Evolutionary conservation across 2,113 vertebrate genomes (phyloP).

Genomic region (Platichthys flesus): DNA sequence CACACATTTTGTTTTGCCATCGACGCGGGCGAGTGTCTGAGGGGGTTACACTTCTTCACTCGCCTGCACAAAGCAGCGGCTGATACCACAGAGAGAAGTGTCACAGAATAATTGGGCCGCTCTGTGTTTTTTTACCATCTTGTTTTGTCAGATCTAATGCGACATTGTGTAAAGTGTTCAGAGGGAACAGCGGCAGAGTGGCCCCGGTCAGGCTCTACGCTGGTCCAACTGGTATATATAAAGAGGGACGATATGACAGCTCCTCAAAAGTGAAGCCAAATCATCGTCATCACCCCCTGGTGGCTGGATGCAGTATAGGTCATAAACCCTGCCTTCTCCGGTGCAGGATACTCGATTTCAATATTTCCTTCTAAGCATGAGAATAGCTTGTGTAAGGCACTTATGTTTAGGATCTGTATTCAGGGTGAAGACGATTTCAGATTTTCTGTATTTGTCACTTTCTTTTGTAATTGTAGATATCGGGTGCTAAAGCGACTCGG

Average conservation of each 20-base stretch:
- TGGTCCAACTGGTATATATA: slow-evolving; percentile 19
- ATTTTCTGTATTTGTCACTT: too few relatives aligned
- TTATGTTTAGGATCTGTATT: too few relatives aligned
- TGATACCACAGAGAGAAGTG: slow-evolving; percentile 31
- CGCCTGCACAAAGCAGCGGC: slow-evolving; percentile 16
- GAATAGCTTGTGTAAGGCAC: not conserved
- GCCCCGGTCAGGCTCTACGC: slow-evolving; percentile 1
- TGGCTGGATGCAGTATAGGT: too few relatives aligned
- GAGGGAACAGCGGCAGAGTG: not conserved
- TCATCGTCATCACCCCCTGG: too few relatives aligned
- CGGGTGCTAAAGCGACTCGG: too few relatives aligned
- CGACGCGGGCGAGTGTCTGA: not conserved
- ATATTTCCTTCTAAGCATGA: not conserved
- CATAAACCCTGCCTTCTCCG: too few relatives aligned
- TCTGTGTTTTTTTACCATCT: slow-evolving; percentile 13
- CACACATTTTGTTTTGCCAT: slow-evolving; percentile 32
- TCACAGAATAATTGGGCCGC: slow-evolving; percentile 22
- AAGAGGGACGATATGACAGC: not conserved
- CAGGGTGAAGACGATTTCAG: too few relatives aligned
- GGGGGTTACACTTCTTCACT: slow-evolving; percentile 16
- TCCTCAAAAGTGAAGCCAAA: too few relatives aligned
- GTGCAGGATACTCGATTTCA: not conserved
- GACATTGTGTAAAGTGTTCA: slow-evolving; percentile 29
- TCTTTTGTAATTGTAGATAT: too few relatives aligned
- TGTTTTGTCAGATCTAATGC: slow-evolving; percentile 45